A percentile compares a stretch with the other conserved stretches of the same genome.
These are phyloP conservation scores for Lochmaea capreae DNA, from an alignment of 2,888 invertebrate species.

Conservation along the genomic window DNA sequence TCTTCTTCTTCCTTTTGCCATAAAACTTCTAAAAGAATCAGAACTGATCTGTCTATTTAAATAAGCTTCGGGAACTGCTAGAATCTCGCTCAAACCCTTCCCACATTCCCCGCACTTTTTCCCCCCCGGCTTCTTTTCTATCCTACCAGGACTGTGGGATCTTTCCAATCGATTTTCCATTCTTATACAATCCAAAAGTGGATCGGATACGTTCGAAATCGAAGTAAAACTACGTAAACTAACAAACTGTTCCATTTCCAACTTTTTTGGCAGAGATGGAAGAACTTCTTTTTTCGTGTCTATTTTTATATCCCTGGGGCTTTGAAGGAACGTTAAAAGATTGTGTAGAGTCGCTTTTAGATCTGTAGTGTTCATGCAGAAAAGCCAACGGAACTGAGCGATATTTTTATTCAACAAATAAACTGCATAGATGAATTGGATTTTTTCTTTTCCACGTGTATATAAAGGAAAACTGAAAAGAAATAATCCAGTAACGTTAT, in stretches of 20 bases:
- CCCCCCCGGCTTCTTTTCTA: slow-evolving; percentile 25
- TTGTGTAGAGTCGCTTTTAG: slow-evolving; percentile 83
- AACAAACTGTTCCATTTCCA: slow-evolving; percentile 44
- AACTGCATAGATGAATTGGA: slow-evolving; percentile 89
- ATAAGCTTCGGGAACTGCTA: slow-evolving; percentile 63
- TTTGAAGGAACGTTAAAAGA: slow-evolving; percentile 65
- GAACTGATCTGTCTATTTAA: slow-evolving; percentile 59
- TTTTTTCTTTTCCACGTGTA: slow-evolving; percentile 80
- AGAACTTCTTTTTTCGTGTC: not conserved
- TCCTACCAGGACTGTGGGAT: slow-evolving; percentile 47
- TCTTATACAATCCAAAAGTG: slow-evolving; percentile 56
- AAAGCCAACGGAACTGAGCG: slow-evolving; percentile 86
- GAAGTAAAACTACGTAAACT: slow-evolving; percentile 52
- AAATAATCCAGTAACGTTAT: slow-evolving; percentile 19
- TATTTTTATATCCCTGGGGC: slow-evolving; percentile 34
- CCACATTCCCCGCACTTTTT: slow-evolving; percentile 48
- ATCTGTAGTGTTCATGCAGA: slow-evolving; percentile 79
- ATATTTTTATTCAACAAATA: slow-evolving; percentile 95
- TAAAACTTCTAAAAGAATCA: slow-evolving; percentile 55
- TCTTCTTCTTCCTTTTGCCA: slow-evolving; percentile 19
- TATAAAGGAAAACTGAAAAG: slow-evolving; percentile 83
- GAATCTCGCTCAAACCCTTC: slow-evolving; percentile 60
- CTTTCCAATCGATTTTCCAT: slow-evolving; percentile 47
- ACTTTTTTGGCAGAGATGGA: slow-evolving; percentile 22
- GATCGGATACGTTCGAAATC: slow-evolving; percentile 55